phyloP scores from a whole-genome alignment of 2,113 vertebrate species.

The Percina caprodes region DNA sequence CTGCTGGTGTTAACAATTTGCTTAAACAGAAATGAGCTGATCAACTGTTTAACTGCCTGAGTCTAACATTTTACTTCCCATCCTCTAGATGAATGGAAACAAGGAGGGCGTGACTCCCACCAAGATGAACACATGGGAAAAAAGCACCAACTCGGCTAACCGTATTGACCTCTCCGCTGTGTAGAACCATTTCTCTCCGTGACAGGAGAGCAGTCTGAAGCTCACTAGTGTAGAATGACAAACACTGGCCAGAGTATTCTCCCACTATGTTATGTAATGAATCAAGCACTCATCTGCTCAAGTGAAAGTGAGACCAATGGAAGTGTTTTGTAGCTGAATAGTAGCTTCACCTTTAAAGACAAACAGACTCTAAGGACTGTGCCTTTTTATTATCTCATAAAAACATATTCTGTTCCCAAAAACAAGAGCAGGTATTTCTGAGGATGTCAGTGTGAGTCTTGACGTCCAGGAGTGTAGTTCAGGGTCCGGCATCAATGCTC shows the following conservation, averaged over 20 bases:
- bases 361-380: slow-evolving; percentile 72
- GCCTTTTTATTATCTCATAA: slow-evolving; percentile 43
- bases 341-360: slow-evolving; percentile 56
- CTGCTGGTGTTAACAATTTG: neutral
- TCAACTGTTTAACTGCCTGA: neutral
- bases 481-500: neutral
- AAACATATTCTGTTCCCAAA: slow-evolving; percentile 30
- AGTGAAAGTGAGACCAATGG: slow-evolving; percentile 36
- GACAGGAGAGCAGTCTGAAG: slow-evolving; percentile 33
- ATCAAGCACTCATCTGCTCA: slow-evolving; percentile 30
- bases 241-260: slow-evolving; percentile 57
- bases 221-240: slow-evolving; percentile 44
- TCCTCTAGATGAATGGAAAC: slow-evolving; percentile 91
- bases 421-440: slow-evolving; percentile 9
- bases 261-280: slow-evolving; percentile 37
- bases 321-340: slow-evolving; percentile 28
- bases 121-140: slow-evolving; percentile 94
- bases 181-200: slow-evolving; percentile 73
- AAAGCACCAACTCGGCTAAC: slow-evolving; percentile 92
- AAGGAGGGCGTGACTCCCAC: slow-evolving; percentile 87
- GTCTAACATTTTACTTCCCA: slow-evolving; percentile 23
- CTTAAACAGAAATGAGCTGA: neutral
- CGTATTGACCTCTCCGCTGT: slow-evolving; percentile 92
- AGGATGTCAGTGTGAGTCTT: slow-evolving; percentile 32
- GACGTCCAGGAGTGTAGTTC: slow-evolving; percentile 8